Base-by-base conservation (phyloP, 2,797 vertebrate genomes). In the Enteromius argenteus region DNA sequence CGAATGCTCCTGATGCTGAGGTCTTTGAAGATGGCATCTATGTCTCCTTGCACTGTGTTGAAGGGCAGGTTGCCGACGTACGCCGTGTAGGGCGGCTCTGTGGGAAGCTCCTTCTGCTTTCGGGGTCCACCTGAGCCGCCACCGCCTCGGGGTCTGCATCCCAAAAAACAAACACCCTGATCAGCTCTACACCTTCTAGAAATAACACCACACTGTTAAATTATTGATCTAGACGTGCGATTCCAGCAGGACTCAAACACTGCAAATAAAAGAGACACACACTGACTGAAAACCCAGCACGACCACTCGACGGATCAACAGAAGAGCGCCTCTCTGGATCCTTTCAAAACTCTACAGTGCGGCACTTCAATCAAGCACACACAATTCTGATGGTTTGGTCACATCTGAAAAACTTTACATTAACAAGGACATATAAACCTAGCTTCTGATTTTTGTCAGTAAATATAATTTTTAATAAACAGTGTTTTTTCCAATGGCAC, bases 1-100 rank as follows among this genome's bases (percentile, higher is more conserved):
- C 98, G 95, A 73, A 99, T 96, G 0, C 97, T 99, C 94, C 97
- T 95, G 87, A 99, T 93, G 77, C 89, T 97, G 91, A 98, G 96
- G 87, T 98, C 97, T 94, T 97, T 98, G 94, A 99, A 99, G 93
- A 99, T 99, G 86, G 94, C 92, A 90, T 99, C 98, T 91, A 99
- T 98, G 95, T 99, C 98, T 79, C 98, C 98, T 91, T 99, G 98
- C 85, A 99, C 98, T 14, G 97, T 97, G 92, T 98, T 97, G 94
- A 98, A 98, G 11, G 98, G 98, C 84, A 99, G 96, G 88, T 99
- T 99, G 51, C 98, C 98, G 68, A 99, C 97, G 2, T 97, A 99
- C 0, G 98, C 98, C n/a, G 98, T 99, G 95, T 96, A 99, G 2
- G 98, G 98, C 8, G 98, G 97, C 85, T 99, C 98, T 90, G 97